These are phyloP conservation scores for Anableps anableps DNA, from an alignment of 2,797 vertebrate genomes.

Conservation along the genomic window DNA sequence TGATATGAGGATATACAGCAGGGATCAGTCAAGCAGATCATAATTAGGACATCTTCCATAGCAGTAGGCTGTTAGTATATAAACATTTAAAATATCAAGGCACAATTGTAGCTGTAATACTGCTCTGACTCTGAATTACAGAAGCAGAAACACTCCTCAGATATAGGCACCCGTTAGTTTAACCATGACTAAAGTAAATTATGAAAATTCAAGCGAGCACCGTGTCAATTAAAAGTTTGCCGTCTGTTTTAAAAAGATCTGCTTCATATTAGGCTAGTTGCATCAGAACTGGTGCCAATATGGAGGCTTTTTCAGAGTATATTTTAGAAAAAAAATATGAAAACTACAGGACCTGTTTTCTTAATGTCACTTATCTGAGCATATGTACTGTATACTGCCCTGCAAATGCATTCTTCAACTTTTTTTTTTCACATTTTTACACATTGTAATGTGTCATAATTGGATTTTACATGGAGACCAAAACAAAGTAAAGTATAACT, in stretches of 20 bases:
- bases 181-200: slow-evolving; percentile 84
- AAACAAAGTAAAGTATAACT: background rate
- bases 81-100: slow-evolving; percentile 88
- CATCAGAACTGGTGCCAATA: slow-evolving; percentile 49
- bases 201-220: slow-evolving; percentile 87
- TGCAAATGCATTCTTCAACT: background rate
- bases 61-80: slow-evolving; percentile 43
- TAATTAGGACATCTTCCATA: slow-evolving; percentile 51
- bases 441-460: background rate
- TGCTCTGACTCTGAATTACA: slow-evolving; percentile 63
- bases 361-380: background rate
- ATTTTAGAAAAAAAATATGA: slow-evolving; percentile 70
- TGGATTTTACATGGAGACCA: slow-evolving; percentile 3
- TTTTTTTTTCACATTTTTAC: background rate
- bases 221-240: slow-evolving; percentile 59
- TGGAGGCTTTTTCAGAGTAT: slow-evolving; percentile 52
- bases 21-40: slow-evolving; percentile 35
- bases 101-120: slow-evolving; percentile 85
- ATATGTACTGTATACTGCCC: background rate
- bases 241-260: slow-evolving; percentile 48
- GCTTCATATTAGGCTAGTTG: slow-evolving; percentile 49
- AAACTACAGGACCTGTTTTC: background rate
- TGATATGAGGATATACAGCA: slow-evolving; percentile 44
- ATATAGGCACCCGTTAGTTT: slow-evolving; percentile 87
- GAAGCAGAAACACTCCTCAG: slow-evolving; percentile 82